Percentiles rank a stretch among this genome's conserved stretches.
Conservation (phyloP, 2,113 vertebrate species). For the Ciconia stormi region DNA sequence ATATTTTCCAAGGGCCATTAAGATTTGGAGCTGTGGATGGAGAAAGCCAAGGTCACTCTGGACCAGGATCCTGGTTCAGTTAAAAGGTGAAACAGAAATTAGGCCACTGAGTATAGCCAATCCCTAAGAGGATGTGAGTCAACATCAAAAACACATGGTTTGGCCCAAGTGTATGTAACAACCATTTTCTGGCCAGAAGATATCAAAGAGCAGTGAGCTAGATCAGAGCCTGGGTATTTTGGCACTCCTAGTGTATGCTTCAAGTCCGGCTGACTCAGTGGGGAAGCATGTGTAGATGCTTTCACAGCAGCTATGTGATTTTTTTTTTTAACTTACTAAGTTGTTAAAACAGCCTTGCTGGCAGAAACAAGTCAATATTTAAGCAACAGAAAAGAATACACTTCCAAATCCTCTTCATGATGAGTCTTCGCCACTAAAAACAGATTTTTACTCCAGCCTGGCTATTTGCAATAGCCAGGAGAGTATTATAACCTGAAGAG, state of each 20-base stretch:
- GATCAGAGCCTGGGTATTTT: slow-evolving; percentile 2
- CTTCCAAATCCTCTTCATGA: neutral
- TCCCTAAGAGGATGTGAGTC: slow-evolving; percentile 22
- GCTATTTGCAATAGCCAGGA: neutral
- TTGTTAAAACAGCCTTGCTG: neutral
- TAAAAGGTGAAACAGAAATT: slow-evolving; percentile 32
- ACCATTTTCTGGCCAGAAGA: slow-evolving; percentile 21
- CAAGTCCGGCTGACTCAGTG: slow-evolving; percentile 14
- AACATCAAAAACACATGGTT: slow-evolving; percentile 32
- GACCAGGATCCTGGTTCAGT: neutral
- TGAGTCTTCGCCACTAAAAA: neutral
- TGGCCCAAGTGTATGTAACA: neutral
- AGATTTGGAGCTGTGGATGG: neutral
- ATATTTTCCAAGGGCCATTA: neutral
- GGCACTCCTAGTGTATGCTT: neutral
- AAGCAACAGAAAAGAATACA: neutral
- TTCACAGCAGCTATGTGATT: slow-evolving; percentile 22
- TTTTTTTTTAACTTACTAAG: neutral
- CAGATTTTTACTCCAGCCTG: neutral
- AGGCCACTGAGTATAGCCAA: neutral
- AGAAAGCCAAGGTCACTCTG: slow-evolving; percentile 22
- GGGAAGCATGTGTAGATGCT: slow-evolving; percentile 19
- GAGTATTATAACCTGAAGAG: neutral
- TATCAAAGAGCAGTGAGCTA: slow-evolving; percentile 20
- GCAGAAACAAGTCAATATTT: neutral